These are phyloP conservation scores for Heterocephalus glaber DNA, from an alignment of 2,113 vertebrate genomes.

Conservation along the genomic window DNA sequence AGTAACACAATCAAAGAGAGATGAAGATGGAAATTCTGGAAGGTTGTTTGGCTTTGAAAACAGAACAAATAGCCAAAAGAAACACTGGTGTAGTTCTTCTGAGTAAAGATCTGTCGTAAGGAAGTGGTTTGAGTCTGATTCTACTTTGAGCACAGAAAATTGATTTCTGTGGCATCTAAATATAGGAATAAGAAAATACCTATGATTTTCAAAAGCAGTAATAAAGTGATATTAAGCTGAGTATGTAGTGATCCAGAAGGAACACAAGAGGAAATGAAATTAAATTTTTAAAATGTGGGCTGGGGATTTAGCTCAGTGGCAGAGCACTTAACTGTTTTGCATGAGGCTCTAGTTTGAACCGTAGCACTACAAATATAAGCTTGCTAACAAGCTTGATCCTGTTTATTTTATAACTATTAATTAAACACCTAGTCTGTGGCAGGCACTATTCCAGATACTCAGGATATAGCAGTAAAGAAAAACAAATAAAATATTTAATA, in stretches of 20 bases:
- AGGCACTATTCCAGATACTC: not conserved
- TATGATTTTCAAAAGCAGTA: not conserved
- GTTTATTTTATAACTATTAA: not conserved
- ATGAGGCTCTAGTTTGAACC: not conserved
- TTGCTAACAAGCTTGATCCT: not conserved
- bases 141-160: not conserved
- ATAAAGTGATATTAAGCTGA: not conserved
- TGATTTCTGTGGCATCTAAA: not conserved
- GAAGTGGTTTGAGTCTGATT: not conserved
- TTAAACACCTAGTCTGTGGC: not conserved
- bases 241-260: not conserved
- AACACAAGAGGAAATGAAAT: not conserved
- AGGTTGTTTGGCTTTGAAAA: not conserved
- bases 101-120: not conserved
- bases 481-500: not conserved
- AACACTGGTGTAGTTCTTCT: not conserved
- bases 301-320: not conserved
- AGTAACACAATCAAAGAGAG: not conserved
- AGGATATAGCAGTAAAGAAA: not conserved
- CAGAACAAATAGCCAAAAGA: not conserved
- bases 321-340: not conserved
- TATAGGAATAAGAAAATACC: not conserved
- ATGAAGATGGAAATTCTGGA: not conserved
- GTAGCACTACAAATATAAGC: not conserved
- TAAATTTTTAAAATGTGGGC: not conserved